Conservation (phyloP, 2,113 vertebrate genomes). For the Proterorhinus semilunaris region DNA sequence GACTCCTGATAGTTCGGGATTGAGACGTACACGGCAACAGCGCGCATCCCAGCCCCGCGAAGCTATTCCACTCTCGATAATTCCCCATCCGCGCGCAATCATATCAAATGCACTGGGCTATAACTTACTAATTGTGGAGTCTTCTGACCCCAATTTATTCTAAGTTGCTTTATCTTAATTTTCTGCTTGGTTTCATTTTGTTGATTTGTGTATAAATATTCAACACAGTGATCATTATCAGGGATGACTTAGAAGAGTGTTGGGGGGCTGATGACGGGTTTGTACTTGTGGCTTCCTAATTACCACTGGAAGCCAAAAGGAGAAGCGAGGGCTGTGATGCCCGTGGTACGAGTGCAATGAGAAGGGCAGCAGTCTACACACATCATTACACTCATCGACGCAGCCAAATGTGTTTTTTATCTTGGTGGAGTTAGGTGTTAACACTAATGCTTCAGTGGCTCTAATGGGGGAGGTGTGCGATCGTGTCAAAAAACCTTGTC, state of each 20-base stretch:
- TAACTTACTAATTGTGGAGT: constrained; percentile 97
- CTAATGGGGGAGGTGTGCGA: constrained; percentile 24
- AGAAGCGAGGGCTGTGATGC: constrained; percentile 63
- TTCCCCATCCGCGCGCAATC: constrained; percentile 72
- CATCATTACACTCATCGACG: constrained; percentile 72
- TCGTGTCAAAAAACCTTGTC: no score
- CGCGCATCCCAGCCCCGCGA: constrained; percentile 10
- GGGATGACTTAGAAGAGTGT: constrained; percentile 81
- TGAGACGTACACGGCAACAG: constrained; percentile 10
- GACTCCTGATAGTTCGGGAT: constrained; percentile 32
- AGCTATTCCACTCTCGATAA: constrained; percentile 67
- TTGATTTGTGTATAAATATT: constrained; percentile 96
- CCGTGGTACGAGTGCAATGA: constrained; percentile 62
- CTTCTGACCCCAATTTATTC: constrained; percentile 98
- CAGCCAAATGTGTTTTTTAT: constrained; percentile 70
- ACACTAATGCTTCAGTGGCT: constrained; percentile 48
- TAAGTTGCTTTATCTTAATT: constrained; percentile 98
- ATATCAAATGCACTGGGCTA: constrained; percentile 90
- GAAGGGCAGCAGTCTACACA: constrained; percentile 69
- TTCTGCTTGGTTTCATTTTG: constrained; percentile 98
- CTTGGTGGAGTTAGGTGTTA: constrained; percentile 61
- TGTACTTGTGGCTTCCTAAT: constrained; percentile 63
- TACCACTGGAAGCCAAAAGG: constrained; percentile 62
- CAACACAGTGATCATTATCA: constrained; percentile 90
- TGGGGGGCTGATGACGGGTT: constrained; percentile 47